Percentiles rank a stretch among this genome's conserved stretches.
These are phyloP conservation scores for Uropsilus gracilis DNA, from an alignment of 2,113 vertebrate species.

Conservation along the genomic window DNA sequence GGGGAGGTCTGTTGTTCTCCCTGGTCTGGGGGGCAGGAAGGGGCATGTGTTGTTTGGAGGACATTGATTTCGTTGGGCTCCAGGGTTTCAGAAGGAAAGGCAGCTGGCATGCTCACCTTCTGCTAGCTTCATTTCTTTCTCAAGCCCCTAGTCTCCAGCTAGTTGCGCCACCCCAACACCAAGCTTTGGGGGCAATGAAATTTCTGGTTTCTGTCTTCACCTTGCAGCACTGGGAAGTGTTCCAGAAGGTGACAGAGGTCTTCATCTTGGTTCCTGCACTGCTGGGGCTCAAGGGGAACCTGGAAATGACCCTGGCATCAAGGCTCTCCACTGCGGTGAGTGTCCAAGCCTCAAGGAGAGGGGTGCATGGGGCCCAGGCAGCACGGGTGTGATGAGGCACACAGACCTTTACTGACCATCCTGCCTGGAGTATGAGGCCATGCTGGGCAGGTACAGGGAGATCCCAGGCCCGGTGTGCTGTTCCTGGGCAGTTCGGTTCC, in stretches of 20 bases:
- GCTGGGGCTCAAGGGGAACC: constrained; percentile 97
- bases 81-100: background rate
- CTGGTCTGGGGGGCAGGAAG: background rate
- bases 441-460: constrained; percentile 50
- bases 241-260: constrained; percentile 96
- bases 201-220: constrained; percentile 47
- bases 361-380: background rate
- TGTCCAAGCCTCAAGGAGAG: background rate
- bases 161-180: background rate
- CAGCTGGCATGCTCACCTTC: background rate
- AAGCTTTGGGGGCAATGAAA: constrained; percentile 26
- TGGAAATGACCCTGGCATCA: constrained; percentile 98
- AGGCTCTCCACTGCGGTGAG: constrained; percentile 98
- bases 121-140: background rate
- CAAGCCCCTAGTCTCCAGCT: background rate
- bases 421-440: background rate
- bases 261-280: constrained; percentile 98
- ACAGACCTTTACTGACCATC: background rate
- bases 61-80: background rate
- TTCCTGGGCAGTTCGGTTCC: constrained; percentile 36
- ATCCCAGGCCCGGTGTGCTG: constrained; percentile 55
- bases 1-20: background rate
- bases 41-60: background rate
- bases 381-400: background rate
- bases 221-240: constrained; percentile 97